Percentiles rank a stretch among this genome's conserved stretches.
These are phyloP conservation scores for Noctua pronuba DNA, from an alignment of 2,888 invertebrate species.

Conservation along the genomic window DNA sequence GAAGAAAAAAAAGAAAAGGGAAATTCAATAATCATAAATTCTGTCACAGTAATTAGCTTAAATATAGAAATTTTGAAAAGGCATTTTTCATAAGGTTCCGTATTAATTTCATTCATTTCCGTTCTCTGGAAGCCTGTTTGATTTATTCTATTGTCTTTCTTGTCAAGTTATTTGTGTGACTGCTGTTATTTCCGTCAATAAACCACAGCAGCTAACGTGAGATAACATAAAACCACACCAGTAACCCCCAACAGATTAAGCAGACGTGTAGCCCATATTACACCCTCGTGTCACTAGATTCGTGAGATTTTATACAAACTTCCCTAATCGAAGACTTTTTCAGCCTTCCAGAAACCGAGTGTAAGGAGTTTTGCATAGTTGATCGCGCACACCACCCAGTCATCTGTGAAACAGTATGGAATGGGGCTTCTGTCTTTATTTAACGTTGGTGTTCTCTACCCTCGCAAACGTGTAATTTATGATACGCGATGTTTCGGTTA, in stretches of 20 bases:
- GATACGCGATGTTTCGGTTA: slow-evolving; percentile 46
- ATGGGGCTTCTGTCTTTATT: slow-evolving; percentile 25
- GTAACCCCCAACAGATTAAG: neutral
- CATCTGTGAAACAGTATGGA: neutral
- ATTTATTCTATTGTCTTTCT: neutral
- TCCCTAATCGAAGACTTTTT: neutral
- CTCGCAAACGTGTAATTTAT: slow-evolving; percentile 54
- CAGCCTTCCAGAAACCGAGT: neutral
- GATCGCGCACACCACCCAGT: neutral
- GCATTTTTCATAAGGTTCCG: neutral
- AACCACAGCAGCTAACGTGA: neutral
- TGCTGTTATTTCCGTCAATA: neutral
- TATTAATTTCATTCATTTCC: neutral
- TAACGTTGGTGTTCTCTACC: slow-evolving; percentile 14
- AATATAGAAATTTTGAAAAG: neutral
- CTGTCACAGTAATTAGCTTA: neutral
- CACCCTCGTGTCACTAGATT: neutral
- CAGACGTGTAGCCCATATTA: neutral
- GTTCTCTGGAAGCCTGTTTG: neutral
- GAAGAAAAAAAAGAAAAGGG: too few relatives aligned
- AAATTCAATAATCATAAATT: too few relatives aligned
- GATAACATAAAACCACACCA: neutral
- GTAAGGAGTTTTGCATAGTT: neutral
- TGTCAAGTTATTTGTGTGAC: neutral
- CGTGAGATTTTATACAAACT: neutral